Base-by-base conservation (phyloP, 2,797 vertebrate genomes). In the Bryconaethiops microstoma region DNA sequence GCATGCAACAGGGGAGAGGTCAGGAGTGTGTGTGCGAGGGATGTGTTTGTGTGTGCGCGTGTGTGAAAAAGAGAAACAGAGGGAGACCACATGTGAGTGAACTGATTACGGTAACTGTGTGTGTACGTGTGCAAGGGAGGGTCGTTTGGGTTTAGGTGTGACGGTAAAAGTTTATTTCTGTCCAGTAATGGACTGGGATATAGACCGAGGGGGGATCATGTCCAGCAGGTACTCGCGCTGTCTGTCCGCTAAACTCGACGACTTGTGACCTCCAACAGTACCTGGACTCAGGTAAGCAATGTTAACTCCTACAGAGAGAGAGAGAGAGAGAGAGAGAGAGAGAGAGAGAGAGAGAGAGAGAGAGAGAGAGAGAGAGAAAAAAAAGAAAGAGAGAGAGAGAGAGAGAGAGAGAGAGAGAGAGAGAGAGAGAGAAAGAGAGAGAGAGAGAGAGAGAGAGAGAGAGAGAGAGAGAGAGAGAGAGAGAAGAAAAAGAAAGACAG, bases 191-290 rank as follows among this genome's bases (percentile, higher is more conserved):
- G 95, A 94, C 88, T 98, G 97, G 78, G 97, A 96, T 96, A 98
- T 97, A 90, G 97, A 97, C 86, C 97, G 95, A 35, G 97, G 97
- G 0, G 97, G 97, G 88, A 98, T 98, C 97, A 98, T 98, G 94
- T 98, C 97, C 95, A 98, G 93, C 88, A 98, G 95, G 86, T 98
- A 98, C 84, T 98, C 97, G 86, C 97, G 94, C 94, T 98, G 97
- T 82, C 97, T 96, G 90, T 98, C 97, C 2, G 97, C 97, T 93
- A 98, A 89, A 88, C 95, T 97, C 64, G 96, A 95, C 17, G 93
- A 94, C 90, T 98, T 98, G 88, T 97, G 97, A 83, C 95, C 95
- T 25, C 95, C 96, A 16, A 98, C 94, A 14, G 95, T 95, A 48
- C 91, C 93, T 16, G 96, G 95, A 84, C 96, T 98, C 94, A 98